Evolutionary conservation across 2,888 invertebrate species (phyloP).

Genomic region (Ecliptopera silaceata): DNA sequence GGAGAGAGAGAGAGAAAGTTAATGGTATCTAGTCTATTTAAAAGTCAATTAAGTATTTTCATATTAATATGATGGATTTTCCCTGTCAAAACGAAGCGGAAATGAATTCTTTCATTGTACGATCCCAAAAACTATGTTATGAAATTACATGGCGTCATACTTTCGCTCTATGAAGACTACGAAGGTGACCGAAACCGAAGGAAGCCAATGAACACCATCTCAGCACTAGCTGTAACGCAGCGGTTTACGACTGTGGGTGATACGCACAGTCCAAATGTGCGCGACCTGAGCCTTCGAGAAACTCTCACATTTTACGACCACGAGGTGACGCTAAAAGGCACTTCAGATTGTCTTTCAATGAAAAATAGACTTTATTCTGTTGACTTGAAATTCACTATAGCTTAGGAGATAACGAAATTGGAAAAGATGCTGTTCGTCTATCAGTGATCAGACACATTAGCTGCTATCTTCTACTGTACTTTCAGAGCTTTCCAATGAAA

Average conservation of each 20-base stretch:
- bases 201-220: neutral
- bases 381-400: neutral
- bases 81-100: too few relatives aligned
- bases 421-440: neutral
- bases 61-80: too few relatives aligned
- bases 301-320: slow-evolving; percentile 55
- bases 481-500: neutral
- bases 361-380: neutral
- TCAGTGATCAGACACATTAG: neutral
- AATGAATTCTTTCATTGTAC: too few relatives aligned
- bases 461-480: neutral
- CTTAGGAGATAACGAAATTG: neutral
- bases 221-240: slow-evolving; percentile 24
- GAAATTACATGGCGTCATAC: too few relatives aligned
- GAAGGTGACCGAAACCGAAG: neutral
- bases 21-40: too few relatives aligned
- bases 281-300: slow-evolving; percentile 46
- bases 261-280: slow-evolving; percentile 47
- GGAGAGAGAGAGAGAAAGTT: too few relatives aligned
- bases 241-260: slow-evolving; percentile 39
- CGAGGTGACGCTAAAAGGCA: slow-evolving; percentile 22
- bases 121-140: too few relatives aligned
- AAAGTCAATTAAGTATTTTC: too few relatives aligned
- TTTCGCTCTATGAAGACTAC: neutral
- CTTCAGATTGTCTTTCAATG: slow-evolving; percentile 3